Evolutionary conservation across 1,140 invertebrate species (phyloP).

Genomic region (Drosophila kanapiae): DNA sequence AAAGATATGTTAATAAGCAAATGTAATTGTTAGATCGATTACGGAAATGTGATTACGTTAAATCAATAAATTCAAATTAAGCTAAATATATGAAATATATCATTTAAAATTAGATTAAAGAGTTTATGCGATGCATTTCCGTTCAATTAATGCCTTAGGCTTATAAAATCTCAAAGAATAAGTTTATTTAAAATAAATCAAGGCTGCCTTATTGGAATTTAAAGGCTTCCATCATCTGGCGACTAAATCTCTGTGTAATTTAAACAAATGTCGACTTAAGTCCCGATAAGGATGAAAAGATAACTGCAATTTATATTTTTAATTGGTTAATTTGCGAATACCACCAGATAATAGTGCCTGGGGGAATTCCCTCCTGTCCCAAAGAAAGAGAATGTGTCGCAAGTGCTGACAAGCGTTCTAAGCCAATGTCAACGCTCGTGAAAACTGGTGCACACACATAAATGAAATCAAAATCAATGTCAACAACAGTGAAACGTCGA

Average conservation of each 20-base stretch:
- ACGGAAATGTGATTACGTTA: neutral
- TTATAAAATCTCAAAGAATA: neutral
- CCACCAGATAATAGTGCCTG: constrained; percentile 3
- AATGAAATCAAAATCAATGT: constrained; percentile 69
- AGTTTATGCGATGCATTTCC: neutral
- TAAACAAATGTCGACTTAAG: neutral
- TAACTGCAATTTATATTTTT: neutral
- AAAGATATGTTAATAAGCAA: neutral
- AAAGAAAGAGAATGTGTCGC: constrained; percentile 14
- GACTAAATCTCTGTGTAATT: no score
- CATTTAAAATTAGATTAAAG: neutral
- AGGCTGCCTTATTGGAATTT: no score
- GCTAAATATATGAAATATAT: neutral
- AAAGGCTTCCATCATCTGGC: no score
- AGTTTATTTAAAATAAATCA: no score
- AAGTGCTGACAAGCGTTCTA: constrained; percentile 21
- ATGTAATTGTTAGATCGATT: neutral
- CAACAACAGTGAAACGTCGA: constrained; percentile 61
- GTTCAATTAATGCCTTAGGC: neutral
- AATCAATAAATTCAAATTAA: neutral
- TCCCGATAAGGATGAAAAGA: no score
- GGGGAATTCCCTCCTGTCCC: neutral
- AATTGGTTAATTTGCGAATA: constrained; percentile 20
- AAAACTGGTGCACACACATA: constrained; percentile 39
- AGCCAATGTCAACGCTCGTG: constrained; percentile 37